Base-by-base conservation (phyloP, 2,113 vertebrate species). In the Furnarius figulus region DNA sequence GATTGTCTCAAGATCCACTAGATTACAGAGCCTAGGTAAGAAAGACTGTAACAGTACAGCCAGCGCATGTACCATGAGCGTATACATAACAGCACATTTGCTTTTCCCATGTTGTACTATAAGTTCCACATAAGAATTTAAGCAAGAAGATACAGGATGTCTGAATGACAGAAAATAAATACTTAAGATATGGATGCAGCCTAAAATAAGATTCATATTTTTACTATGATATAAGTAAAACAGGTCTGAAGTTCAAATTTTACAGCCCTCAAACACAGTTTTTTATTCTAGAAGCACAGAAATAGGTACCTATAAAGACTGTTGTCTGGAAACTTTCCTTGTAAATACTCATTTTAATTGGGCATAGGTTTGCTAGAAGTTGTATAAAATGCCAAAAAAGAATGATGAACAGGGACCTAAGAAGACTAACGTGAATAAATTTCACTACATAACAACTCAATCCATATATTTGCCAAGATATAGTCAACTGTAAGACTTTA, bases 41-140 rank as follows among this genome's bases (percentile, higher is more conserved):
- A 80, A 92, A 67, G 7, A 20, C 16, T 37, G 17, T 39, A 82
- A 61, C 20, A 66, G 33, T 21, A 49, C 15, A 81, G 25, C 12
- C 39, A 61, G 18, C 12, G 27, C 0, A 0, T n/a, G 5, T 40
- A 52, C 8, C 6, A 1, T 16, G 8, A 74, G 4, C 67, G 7
- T 50, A 55, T 16, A 46, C 5, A 3, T 16, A 77, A 6, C 14
- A 31, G 7, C 6, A 49, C 6, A 18, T 30, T 72, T 58, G 40
- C 40, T 85, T 27, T 22, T 56, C 15, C 19, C 33, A 27, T 37
- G 8, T 46, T 66, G 7, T 61, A 70, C 46, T 47, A 0, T 23
- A 35, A 88, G 10, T 65, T 68, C 33, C 7, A 14, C 12, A 10
- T 39, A 53, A 78, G 30, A 76, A 68, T 61, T 61, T 89, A 56